These are phyloP conservation scores for Sinella curviseta DNA, from an alignment of 1,140 invertebrate species.

Conservation along the genomic window DNA sequence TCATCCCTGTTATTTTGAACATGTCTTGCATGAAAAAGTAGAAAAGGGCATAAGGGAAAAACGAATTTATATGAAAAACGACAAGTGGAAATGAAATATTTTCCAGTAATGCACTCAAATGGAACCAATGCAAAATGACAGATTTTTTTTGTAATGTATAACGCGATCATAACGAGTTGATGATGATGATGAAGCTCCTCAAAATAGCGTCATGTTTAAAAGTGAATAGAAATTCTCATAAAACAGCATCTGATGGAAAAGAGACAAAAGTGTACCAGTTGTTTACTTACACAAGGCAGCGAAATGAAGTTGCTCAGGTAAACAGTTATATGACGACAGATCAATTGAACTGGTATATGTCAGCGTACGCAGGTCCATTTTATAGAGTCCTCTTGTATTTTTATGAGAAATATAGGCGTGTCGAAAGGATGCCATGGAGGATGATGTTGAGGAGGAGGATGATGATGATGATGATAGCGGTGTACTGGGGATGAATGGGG, in stretches of 20 bases:
- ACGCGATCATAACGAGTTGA: not conserved
- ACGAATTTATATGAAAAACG: not conserved
- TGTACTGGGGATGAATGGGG: not conserved
- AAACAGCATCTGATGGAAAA: not conserved
- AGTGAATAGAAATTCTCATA: not conserved
- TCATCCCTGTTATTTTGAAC: not conserved
- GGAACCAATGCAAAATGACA: no score
- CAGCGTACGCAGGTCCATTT: conserved; percentile 74
- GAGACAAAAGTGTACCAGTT: not conserved
- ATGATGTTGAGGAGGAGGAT: not conserved
- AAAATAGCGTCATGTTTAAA: no score
- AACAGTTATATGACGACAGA: conserved; percentile 72
- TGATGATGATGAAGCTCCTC: not conserved
- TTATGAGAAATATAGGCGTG: conserved; percentile 77
- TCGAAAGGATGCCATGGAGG: conserved; percentile 16
- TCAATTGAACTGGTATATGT: conserved; percentile 72
- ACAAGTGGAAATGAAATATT: conserved; percentile 15
- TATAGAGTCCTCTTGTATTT: conserved; percentile 71
- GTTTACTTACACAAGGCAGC: conserved; percentile 70
- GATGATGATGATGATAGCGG: no score
- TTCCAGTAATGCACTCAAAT: no score
- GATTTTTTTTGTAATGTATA: not conserved
- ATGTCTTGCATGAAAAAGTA: not conserved
- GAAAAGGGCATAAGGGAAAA: not conserved
- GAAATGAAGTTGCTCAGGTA: conserved; percentile 69